These are phyloP conservation scores for Cryptoblepharus egeriae DNA, from an alignment of 2,797 vertebrate species.

Conservation along the genomic window DNA sequence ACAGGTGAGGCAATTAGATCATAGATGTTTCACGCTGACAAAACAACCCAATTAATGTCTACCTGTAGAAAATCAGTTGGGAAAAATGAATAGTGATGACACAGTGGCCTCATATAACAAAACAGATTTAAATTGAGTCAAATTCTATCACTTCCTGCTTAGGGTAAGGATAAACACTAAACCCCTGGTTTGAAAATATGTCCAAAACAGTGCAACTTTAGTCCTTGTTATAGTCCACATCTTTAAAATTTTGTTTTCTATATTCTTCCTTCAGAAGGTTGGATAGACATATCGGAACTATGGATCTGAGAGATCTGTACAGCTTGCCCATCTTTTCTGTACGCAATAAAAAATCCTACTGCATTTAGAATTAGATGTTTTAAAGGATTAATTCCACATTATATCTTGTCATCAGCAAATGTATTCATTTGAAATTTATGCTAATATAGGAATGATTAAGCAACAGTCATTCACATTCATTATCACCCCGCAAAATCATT, in stretches of 20 bases:
- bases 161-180: too few species aligned
- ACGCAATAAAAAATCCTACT: neutral
- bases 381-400: conserved; percentile 25
- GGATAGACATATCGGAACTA: neutral
- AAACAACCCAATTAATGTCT: conserved; percentile 63
- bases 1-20: conserved; percentile 63
- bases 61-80: conserved; percentile 61
- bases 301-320: neutral
- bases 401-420: conserved; percentile 16
- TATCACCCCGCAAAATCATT: neutral
- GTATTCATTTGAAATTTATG: conserved; percentile 32
- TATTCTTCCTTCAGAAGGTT: neutral
- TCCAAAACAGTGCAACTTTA: too few species aligned
- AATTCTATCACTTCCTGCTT: too few species aligned
- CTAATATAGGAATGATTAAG: conserved; percentile 30
- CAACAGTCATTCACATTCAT: conserved; percentile 12
- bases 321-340: neutral
- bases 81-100: conserved; percentile 56
- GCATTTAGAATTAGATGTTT: neutral
- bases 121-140: too few species aligned
- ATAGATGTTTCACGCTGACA: conserved; percentile 67
- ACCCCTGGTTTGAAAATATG: neutral
- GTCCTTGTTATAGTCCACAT: too few species aligned
- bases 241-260: neutral
- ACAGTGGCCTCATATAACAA: conserved; percentile 47